Evolutionary conservation across 53 echinoderm and acorn worm genomes (phyloP).

Genomic region (Apostichopus leukothele): DNA sequence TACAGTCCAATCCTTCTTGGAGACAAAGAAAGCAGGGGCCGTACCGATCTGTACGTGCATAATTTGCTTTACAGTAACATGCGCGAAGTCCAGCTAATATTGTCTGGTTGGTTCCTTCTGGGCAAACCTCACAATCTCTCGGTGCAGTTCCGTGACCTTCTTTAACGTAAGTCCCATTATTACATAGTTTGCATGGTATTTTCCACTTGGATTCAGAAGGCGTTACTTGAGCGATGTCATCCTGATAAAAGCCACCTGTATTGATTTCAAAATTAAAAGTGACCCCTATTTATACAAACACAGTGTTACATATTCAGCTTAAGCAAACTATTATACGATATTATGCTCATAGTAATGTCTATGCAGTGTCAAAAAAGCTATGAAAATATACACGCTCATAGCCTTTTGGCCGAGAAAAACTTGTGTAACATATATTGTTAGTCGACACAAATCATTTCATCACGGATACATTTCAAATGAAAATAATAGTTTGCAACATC

Average conservation of each 20-base stretch:
- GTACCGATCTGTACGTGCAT: not conserved
- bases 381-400: no score
- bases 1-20: slow-evolving; percentile 1
- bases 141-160: slow-evolving; percentile 1
- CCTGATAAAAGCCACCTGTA: slow-evolving; percentile 32
- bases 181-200: slow-evolving; percentile 12
- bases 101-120: slow-evolving; percentile 15
- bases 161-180: slow-evolving; percentile 9
- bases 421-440: no score
- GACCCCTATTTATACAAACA: no score
- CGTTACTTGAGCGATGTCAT: not conserved
- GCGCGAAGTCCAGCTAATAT: slow-evolving; percentile 11
- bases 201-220: not conserved
- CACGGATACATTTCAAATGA: no score
- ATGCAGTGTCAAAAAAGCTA: no score
- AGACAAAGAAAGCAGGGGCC: not conserved
- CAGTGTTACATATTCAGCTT: no score
- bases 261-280: not conserved
- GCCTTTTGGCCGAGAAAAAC: no score
- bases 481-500: no score
- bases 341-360: no score
- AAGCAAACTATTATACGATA: no score
- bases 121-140: slow-evolving; percentile 23
- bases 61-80: slow-evolving; percentile 8
- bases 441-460: no score